Base-by-base conservation (phyloP, 2,888 invertebrate species). In the Chaetoderma sp. region DNA sequence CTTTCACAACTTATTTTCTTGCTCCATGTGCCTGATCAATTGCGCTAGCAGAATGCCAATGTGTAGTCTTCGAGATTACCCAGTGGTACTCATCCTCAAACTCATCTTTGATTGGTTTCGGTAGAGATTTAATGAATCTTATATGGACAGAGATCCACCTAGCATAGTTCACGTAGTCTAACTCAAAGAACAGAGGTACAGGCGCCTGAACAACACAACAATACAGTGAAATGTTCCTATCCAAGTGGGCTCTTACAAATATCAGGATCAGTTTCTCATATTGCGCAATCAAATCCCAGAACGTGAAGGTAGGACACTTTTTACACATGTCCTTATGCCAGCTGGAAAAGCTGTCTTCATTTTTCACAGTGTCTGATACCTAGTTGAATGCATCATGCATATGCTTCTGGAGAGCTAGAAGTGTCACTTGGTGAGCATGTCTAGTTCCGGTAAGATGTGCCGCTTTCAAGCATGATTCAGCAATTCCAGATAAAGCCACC, bases 21-120 rank as follows among this genome's bases (percentile, higher is more conserved):
- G 72, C 71, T 32, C 71, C 70, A 45, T 73, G 74, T 16, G 56
- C 62, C 23, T 73, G 72, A 32, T 74, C 71, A 47, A 70, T 16
- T 10, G 71, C 56, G 13, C 63, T 67, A 16, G 54, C 30, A 4
- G 68, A 71, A 39, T 67, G 67, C 10, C 10, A 36, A 21, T 54
- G 39, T 5, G 5, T 8, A 4, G 67, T 56, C 49, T 67, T 69
- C 25, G 30, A 42, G 10, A 65, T 18, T 8, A 44, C 49, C 58
- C 65, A 61, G 47, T 58, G 58, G 21, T 8, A 27, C 16, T 32
- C 16, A 16, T 45, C 4, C 13, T 4, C 39, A 39, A 56, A 56
- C 4, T 58, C 18, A 23, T 47, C 27, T 27, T 8, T 23, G 49
- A 47, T 47, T 18, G 49, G 21, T 36, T 63, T 32, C 16, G 60